Conservation (phyloP, 1,140 invertebrate species). For the Acromyrmex echinatior region DNA sequence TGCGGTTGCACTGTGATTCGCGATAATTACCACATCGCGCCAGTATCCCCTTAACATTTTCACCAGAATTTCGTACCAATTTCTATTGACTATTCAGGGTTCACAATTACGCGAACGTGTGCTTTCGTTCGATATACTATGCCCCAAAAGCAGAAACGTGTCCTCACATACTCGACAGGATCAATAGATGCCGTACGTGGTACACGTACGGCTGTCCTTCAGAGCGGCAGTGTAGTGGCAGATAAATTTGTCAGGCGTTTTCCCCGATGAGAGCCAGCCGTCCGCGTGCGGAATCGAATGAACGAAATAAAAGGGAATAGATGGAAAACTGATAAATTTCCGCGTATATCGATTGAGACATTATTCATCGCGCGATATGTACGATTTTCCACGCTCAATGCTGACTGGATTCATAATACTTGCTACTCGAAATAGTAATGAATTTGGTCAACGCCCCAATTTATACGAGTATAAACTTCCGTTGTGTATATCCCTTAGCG, state of each 20-base stretch:
- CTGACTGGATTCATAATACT: conserved; percentile 19
- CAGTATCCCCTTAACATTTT: not conserved
- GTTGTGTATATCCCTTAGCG: conserved; percentile 22
- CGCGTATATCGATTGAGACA: conserved; percentile 43
- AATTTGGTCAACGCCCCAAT: conserved; percentile 35
- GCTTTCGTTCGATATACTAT: not conserved
- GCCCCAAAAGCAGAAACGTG: conserved; percentile 57
- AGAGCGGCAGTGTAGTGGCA: conserved; percentile 44
- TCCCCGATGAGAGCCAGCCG: conserved; percentile 56
- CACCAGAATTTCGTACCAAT: not conserved
- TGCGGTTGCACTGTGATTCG: too few species aligned
- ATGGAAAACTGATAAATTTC: conserved; percentile 53
- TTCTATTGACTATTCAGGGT: conserved; percentile 10
- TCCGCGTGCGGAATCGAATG: conserved; percentile 49
- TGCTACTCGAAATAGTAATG: conserved; percentile 48
- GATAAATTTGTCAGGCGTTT: conserved; percentile 65
- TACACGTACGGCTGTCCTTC: conserved; percentile 54
- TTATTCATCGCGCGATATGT: conserved; percentile 49
- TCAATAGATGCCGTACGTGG: conserved; percentile 51
- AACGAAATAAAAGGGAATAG: not conserved
- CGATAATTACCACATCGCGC: too few species aligned
- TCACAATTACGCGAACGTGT: conserved; percentile 38
- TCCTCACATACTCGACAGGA: conserved; percentile 53
- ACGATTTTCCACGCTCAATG: conserved; percentile 35
- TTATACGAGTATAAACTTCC: conserved; percentile 51